Evolutionary conservation across 2,113 vertebrate genomes (phyloP).

Genomic region (Neogobius melanostomus): DNA sequence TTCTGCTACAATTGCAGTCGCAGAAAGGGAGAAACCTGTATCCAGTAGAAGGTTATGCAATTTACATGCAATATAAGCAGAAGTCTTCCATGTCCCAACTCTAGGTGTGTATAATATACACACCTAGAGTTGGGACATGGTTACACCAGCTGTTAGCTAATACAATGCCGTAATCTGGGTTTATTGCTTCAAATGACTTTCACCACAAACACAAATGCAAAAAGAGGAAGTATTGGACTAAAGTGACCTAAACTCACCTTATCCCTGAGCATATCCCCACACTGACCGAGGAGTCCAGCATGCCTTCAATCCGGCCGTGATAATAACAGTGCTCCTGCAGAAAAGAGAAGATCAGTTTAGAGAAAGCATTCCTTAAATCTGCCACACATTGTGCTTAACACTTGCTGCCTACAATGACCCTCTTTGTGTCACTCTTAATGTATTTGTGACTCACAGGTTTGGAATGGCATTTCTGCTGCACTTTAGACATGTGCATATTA

Average conservation of each 20-base stretch:
- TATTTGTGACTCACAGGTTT: neutral
- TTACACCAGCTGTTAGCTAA: constrained; percentile 2
- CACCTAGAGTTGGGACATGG: too few species aligned
- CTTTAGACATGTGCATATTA: neutral
- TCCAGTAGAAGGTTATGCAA: too few species aligned
- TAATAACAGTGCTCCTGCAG: constrained; percentile 88
- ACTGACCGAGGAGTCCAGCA: constrained; percentile 78
- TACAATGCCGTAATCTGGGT: neutral
- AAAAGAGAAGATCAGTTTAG: constrained; percentile 5
- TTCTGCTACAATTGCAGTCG: too few species aligned
- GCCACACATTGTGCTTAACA: neutral
- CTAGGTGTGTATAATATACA: too few species aligned
- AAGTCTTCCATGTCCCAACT: too few species aligned
- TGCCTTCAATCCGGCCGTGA: constrained; percentile 81
- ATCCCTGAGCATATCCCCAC: constrained; percentile 84
- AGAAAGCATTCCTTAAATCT: neutral
- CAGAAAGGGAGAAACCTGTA: neutral
- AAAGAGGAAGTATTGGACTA: neutral
- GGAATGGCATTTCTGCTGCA: constrained; percentile 1
- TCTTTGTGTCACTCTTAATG: neutral
- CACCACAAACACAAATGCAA: neutral
- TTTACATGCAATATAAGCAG: too few species aligned
- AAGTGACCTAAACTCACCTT: constrained; percentile 64
- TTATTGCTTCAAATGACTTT: constrained; percentile 19
- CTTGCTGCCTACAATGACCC: neutral